Evolutionary conservation across 1,140 invertebrate species (phyloP), one percentile per base, ranked within the genome.

Genomic region (Nomia melanderi): DNA sequence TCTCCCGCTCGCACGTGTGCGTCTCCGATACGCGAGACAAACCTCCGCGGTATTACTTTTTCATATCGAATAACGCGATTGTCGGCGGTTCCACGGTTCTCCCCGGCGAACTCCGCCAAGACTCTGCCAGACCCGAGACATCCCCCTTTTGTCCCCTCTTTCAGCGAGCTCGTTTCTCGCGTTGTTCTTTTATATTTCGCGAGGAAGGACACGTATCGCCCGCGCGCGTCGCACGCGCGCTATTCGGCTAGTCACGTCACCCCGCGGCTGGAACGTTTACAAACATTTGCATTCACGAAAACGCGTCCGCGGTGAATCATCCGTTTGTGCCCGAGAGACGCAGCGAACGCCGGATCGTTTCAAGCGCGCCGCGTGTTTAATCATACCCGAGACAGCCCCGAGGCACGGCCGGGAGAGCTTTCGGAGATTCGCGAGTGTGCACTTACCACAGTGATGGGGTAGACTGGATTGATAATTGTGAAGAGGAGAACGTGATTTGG

Each of bases 381-480:
- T 65, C 25, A 27, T 31, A 33, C 8, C 27, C 41, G 17, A 33
- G 33, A 39, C 36, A 11, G 7, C 14, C 41, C 33, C 25, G 39
- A 5, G 23, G 31, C 20, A 27, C 12, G 64, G 59, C 41, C 7
- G 8, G 1, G 20, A n/a, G 8, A n/a, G n/a, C 6, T 50, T 17
- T 44, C 41, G 20, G 12, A 50, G n/a, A 50, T 50, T 17, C 41
- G 12, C 1, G 17, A 66, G 39, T 12, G 25, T 50, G 36, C 4
- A 98, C 98, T 97, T 94, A 99, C 98, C 95, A 99, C 98, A 93
- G 98, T 99, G 91, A 99, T 99, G 67, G 98, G 98, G 93, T 99
- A 99, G 87, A 98, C 96, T 77, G 98, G 98, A 93, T 99, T 99
- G 88, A 98, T 96, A 90, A 99, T 97, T 87, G 98, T 99, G 93